These are phyloP conservation scores for Hirudinaria manillensis DNA, from an alignment of 2,888 invertebrate genomes.

Conservation along the genomic window DNA sequence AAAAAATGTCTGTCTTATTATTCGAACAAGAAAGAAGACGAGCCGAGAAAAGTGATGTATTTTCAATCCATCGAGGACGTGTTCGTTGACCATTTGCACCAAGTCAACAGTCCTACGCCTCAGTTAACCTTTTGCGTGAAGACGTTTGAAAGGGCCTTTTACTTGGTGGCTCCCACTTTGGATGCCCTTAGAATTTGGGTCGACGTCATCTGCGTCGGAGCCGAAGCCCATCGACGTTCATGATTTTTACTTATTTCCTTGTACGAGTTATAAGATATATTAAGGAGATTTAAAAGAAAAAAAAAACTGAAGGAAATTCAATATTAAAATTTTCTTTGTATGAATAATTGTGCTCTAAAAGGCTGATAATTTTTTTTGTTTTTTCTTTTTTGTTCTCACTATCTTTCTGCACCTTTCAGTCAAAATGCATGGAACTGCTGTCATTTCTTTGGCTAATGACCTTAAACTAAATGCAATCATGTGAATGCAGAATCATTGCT, in stretches of 20 bases:
- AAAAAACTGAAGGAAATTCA: too few species aligned
- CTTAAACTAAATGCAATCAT: too few species aligned
- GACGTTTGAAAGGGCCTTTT: conserved; percentile 80
- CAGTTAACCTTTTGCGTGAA: conserved; percentile 89
- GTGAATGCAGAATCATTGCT: too few species aligned
- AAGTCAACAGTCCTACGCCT: conserved; percentile 82
- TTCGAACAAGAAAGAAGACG: conserved; percentile 75
- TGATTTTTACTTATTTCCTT: neutral
- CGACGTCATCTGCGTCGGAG: conserved; percentile 85
- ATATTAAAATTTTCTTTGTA: too few species aligned
- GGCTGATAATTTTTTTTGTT: too few species aligned
- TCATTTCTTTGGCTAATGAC: too few species aligned
- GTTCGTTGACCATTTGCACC: conserved; percentile 87
- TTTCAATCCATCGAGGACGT: conserved; percentile 89
- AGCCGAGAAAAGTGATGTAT: conserved; percentile 68
- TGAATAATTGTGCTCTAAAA: too few species aligned
- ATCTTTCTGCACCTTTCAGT: too few species aligned
- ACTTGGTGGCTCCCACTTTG: conserved; percentile 84
- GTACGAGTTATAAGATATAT: too few species aligned
- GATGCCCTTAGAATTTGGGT: conserved; percentile 95
- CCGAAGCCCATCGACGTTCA: conserved; percentile 76
- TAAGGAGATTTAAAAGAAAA: too few species aligned
- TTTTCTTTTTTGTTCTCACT: too few species aligned
- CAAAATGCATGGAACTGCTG: too few species aligned
- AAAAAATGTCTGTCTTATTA: conserved; percentile 84